Evolutionary conservation across 2,113 vertebrate genomes (phyloP).

Genomic region (Notiomystis cincta): DNA sequence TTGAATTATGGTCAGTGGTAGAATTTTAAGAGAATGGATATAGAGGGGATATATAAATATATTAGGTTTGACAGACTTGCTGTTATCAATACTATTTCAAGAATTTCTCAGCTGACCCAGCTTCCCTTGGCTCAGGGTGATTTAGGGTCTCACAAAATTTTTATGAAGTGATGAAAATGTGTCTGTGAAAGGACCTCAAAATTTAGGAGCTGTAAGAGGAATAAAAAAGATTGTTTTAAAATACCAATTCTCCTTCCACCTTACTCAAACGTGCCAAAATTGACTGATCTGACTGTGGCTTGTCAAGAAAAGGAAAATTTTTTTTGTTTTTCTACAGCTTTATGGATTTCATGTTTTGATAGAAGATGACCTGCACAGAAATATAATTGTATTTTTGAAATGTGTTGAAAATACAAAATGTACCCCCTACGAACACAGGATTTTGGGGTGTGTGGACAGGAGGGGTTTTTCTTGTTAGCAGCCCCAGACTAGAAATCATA

Average conservation of each 20-base stretch:
- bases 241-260: neutral
- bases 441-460: fast-evolving
- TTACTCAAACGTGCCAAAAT: neutral
- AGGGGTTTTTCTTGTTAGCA: neutral
- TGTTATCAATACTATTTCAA: neutral
- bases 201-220: neutral
- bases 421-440: neutral
- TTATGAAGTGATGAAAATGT: neutral
- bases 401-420: neutral
- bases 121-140: neutral
- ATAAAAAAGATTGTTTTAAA: neutral
- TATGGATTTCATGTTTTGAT: neutral
- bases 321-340: neutral
- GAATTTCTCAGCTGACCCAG: neutral
- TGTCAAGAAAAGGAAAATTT: neutral
- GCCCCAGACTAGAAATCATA: neutral
- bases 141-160: neutral
- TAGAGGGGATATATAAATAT: neutral
- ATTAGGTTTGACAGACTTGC: neutral
- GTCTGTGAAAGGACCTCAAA: neutral
- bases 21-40: neutral
- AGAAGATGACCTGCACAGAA: neutral
- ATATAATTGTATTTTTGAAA: neutral
- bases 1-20: neutral
- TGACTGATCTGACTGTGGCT: neutral